Evolutionary conservation across 2,113 vertebrate genomes (phyloP), one percentile per base, ranked within the genome.

Genomic region (Mobula hypostoma): DNA sequence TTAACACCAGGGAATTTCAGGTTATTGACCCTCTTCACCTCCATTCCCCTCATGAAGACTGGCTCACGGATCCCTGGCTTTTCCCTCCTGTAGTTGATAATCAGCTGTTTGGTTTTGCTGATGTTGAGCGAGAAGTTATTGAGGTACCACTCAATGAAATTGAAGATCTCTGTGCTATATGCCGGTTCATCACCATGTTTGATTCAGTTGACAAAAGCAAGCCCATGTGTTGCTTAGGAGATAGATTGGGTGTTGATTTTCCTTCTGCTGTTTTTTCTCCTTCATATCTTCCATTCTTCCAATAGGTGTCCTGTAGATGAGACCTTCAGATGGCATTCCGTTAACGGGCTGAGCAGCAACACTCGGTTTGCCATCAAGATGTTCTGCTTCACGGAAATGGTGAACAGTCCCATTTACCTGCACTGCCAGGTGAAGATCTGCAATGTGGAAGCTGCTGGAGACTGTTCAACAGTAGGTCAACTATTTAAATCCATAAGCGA

Each of bases 391-490:
- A 96, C 96, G 1, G 66, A 72, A 40, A 24, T 24, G 17, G 90
- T 78, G 15, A 83, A 91, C 21, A 0, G 94, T 32, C 96, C 95
- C 0, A 85, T 97, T 79, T 97, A 96, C 94, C 94, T 97, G 4
- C 97, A 97, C 95, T 97, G 97, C 94, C 72, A 95, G 94, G 94
- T 95, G 94, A 95, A 95, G 83, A 94, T 97, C 48, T 97, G 97
- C 61, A 95, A 94, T 7, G 95, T 24, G 0, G 36, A 95, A 21
- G 95, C 63, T 36, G 2, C 74, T 29, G 70, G 96, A 32, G 94
- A 95, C 94, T 97, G 97, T 27, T 94, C 94, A 11, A 95, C 95
- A 95, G 97, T 97, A 95, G 95, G 36, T 11, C 6, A 7, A 58
- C 9, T 29, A n/a, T 66, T 66, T 32, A 7, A 87, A 87, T 63